Base-by-base conservation (phyloP, 2,113 vertebrate species). In the human (Homo sapiens) region DNA sequence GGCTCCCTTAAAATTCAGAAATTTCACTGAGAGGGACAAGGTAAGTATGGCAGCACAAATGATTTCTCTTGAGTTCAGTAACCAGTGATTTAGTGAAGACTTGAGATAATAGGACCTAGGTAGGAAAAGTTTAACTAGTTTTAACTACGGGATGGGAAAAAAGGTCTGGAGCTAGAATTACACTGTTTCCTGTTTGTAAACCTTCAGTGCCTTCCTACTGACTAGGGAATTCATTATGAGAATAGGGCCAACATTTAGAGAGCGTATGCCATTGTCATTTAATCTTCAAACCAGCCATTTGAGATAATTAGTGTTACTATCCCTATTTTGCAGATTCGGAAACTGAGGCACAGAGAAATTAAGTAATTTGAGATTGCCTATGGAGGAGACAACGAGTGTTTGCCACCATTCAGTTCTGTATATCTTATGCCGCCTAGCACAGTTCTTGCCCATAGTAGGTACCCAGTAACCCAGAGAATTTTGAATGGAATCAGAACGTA, bases 41-140 rank as follows among this genome's bases (percentile, higher is more conserved):
- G 80, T 79, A 73, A 85, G 7, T 50, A 64, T 86, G 38, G 55
- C 70, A 89, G 57, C n/a, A 89, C 89, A 55, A 86, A 93, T 86
- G 83, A n/a, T 82, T 93, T 96, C 55, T 90, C 43, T 81, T 89
- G 61, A 70, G 5, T 76, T 96, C 78, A 38, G 43, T 50, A 80
- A 25, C 72, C 55, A 68, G 6, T 83, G 55, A 79, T 38, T 91
- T 89, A 57, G 23, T 23, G 52, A 81, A 48, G 50, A 78, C 22
- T 90, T 97, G 59, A 20, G 25, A 91, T 35, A 61, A n/a, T 38
- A 61, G 22, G 32, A 27, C 35, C 45, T 73, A 8, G 59, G 55
- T 50, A 61, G 55, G 23, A 73, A 64, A 64, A 2, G 4, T 91
- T 68, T 30, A 95, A 88, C 80, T 72, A 14, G 17, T 59, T 92